phyloP scores from a whole-genome alignment of 2,113 vertebrate genomes.

The Zootoca vivipara region DNA sequence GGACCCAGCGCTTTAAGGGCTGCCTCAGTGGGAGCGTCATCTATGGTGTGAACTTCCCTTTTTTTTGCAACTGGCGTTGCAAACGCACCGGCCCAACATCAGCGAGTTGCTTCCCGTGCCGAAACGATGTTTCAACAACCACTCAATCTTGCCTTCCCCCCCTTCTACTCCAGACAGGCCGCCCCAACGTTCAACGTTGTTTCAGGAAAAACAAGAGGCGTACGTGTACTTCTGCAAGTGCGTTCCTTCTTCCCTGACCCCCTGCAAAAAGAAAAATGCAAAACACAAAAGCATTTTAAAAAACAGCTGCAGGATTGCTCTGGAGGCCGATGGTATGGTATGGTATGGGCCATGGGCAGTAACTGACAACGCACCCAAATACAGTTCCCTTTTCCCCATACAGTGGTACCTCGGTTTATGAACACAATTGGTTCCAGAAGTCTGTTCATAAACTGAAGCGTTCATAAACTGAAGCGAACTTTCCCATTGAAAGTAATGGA shows the following conservation, averaged over 20 bases:
- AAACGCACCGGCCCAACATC: too few relatives aligned
- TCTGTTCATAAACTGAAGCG: too few relatives aligned
- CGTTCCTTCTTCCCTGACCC: background rate
- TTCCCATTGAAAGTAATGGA: too few relatives aligned
- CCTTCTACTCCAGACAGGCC: background rate
- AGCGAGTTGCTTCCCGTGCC: background rate
- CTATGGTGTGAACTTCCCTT: too few relatives aligned
- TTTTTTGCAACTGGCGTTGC: background rate
- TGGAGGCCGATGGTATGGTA: background rate
- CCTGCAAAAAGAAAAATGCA: background rate
- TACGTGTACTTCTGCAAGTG: background rate
- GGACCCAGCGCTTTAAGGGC: background rate
- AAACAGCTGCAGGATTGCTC: background rate
- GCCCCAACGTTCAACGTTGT: background rate
- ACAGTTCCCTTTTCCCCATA: background rate
- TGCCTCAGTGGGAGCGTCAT: background rate
- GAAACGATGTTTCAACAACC: background rate
- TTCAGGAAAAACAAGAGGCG: background rate
- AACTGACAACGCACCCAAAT: background rate
- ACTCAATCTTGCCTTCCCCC: background rate
- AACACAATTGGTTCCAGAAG: too few relatives aligned
- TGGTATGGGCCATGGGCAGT: background rate
- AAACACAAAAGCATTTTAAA: background rate
- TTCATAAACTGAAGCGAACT: too few relatives aligned
- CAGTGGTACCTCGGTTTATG: too few relatives aligned